Evolutionary conservation across 2,797 vertebrate genomes (phyloP), one percentile per base, ranked within the genome.

Genomic region (Emydoidea blandingii): DNA sequence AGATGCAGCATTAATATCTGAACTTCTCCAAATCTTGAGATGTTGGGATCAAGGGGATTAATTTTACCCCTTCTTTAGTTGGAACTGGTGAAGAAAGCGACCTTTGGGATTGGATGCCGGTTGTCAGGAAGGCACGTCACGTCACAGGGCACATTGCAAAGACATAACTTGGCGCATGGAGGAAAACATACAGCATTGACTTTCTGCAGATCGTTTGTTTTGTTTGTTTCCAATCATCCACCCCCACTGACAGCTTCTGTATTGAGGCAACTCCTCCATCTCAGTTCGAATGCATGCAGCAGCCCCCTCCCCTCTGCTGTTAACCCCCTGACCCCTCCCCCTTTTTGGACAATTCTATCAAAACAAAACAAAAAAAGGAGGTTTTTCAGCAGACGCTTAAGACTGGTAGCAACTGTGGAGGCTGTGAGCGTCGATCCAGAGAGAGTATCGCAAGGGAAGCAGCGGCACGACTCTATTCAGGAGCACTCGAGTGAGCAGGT

Each of bases 11-110:
- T 8, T n/a, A 74, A 93, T 86, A 37, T 74, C 44, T 88, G 49
- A 96, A 87, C 50, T 92, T 95, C 79, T 83, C 86, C 74, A 81
- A 9, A 37, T 8, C 18, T 74, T 41, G 37, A 41, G 68, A 12
- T 23, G 23, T 74, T 74, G n/a, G 68, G 68, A 44, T 47, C 41
- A 25, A 44, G 85, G 93, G 95, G 95, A 95, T 97, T 96, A 90
- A 90, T 95, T 86, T 95, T 96, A 96, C 89, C 93, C 18, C 41
- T 95, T 95, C 88, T 97, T 95, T 95, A 86, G 91, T 56, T 14
- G 83, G 90, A 93, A 95, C 92, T 94, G 59, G 85, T 89, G 86
- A 92, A 93, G 89, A 95, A 96, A 97, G 96, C 94, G 59, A 95
- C 85, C 94, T 95, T 93, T 93, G 86, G 56, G 86, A 93, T 79